Conservation (phyloP, 2,797 vertebrate species). For the Rachycentron canadum region DNA sequence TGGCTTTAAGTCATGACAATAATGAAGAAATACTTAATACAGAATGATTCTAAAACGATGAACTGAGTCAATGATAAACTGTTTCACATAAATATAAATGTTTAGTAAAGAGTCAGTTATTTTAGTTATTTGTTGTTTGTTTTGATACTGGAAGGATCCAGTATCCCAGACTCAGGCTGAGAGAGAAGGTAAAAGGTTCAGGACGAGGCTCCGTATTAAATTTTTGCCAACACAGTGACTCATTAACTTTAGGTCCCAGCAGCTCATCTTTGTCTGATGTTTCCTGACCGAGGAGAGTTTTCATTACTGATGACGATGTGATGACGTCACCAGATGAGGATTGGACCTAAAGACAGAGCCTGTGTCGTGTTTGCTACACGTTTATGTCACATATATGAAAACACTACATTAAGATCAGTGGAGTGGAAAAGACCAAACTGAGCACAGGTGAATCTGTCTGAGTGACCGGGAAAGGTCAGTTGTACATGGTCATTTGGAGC, state of each 20-base stretch:
- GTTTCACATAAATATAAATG: neutral
- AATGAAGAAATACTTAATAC: neutral
- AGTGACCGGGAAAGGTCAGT: constrained; percentile 67
- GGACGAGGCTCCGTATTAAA: neutral
- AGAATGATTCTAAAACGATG: neutral
- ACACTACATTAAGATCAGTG: neutral
- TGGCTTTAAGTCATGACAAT: neutral
- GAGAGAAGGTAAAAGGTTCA: neutral
- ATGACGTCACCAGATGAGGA: neutral
- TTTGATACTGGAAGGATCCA: neutral
- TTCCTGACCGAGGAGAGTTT: neutral
- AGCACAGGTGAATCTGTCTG: neutral
- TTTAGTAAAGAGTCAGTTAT: too few relatives aligned
- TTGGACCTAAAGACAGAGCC: neutral
- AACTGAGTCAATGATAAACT: neutral
- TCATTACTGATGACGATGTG: neutral
- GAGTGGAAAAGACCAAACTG: neutral
- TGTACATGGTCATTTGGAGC: constrained; percentile 87
- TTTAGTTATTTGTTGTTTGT: too few relatives aligned
- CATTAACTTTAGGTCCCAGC: neutral
- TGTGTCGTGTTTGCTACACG: neutral
- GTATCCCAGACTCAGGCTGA: neutral
- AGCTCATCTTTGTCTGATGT: neutral
- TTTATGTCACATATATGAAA: neutral
- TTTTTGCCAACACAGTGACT: neutral